Evolutionary conservation across 2,888 invertebrate genomes (phyloP).

Genomic region (Hydrotaea cyrtoneurina): DNA sequence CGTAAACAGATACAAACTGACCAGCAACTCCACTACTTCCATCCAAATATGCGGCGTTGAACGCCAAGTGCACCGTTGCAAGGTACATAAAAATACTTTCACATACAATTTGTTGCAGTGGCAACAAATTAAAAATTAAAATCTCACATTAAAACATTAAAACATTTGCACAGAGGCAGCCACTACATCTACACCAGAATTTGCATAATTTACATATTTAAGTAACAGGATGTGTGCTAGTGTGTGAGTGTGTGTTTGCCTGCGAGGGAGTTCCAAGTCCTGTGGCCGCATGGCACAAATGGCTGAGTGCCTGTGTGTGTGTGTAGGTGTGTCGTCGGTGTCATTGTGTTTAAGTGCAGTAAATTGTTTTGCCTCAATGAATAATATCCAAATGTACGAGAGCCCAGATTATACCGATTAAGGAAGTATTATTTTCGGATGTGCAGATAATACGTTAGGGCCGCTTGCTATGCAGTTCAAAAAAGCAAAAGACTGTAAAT

Average conservation of each 20-base stretch:
- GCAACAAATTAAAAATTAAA: slow-evolving; percentile 37
- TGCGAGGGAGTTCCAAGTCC: neutral
- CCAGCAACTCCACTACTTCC: neutral
- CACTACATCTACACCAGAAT: neutral
- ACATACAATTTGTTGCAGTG: slow-evolving; percentile 14
- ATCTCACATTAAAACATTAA: slow-evolving; percentile 23
- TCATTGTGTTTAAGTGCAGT: slow-evolving; percentile 13
- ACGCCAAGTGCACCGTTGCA: neutral
- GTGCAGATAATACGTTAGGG: slow-evolving; percentile 13
- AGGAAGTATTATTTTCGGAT: slow-evolving; percentile 9
- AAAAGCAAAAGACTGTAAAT: slow-evolving; percentile 6
- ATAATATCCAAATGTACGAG: slow-evolving; percentile 1
- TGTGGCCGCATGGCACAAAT: slow-evolving; percentile 4
- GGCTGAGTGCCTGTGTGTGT: neutral
- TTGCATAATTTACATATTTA: neutral
- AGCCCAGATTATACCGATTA: slow-evolving; percentile 24
- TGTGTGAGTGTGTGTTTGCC: neutral
- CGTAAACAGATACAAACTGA: neutral
- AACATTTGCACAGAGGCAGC: neutral
- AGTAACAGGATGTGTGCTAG: neutral
- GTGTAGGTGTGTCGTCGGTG: too few species aligned
- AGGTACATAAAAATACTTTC: neutral
- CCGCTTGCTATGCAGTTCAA: neutral
- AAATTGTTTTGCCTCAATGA: slow-evolving; percentile 27
- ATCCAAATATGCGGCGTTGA: neutral